These are phyloP conservation scores for Saccostrea cuccullata DNA, from an alignment of 1,140 invertebrate genomes.

Conservation along the genomic window DNA sequence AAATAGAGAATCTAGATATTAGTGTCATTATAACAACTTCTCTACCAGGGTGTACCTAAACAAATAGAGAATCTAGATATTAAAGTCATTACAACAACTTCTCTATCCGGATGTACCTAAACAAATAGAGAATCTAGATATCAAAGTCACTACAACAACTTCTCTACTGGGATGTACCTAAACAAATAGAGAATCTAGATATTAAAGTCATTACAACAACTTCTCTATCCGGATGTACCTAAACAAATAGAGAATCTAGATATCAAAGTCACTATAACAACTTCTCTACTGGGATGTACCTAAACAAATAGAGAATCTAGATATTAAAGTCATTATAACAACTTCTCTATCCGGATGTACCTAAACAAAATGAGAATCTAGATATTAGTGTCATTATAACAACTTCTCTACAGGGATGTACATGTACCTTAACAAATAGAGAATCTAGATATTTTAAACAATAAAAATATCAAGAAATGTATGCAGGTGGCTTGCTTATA, in stretches of 20 bases:
- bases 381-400: conserved; percentile 85
- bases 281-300: conserved; percentile 54
- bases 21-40: conserved; percentile 84
- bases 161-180: conserved; percentile 57
- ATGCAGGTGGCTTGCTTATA: no score
- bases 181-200: conserved; percentile 80
- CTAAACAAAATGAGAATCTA: conserved; percentile 77
- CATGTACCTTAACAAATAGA: conserved; percentile 38
- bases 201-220: conserved; percentile 86
- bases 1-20: conserved; percentile 81
- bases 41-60: conserved; percentile 55
- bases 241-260: not conserved
- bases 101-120: conserved; percentile 55
- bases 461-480: no score
- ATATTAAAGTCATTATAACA: conserved; percentile 87
- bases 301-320: not conserved
- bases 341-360: conserved; percentile 54
- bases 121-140: no score
- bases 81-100: conserved; percentile 85
- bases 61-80: no score
- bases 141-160: conserved; percentile 85
- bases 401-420: conserved; percentile 52
- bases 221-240: conserved; percentile 57
- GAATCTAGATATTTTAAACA: no score
- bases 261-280: conserved; percentile 86